Percentiles rank a stretch among this genome's conserved stretches.
These are phyloP conservation scores for Leucozona laternaria DNA, from an alignment of 2,888 invertebrate species.

Conservation along the genomic window DNA sequence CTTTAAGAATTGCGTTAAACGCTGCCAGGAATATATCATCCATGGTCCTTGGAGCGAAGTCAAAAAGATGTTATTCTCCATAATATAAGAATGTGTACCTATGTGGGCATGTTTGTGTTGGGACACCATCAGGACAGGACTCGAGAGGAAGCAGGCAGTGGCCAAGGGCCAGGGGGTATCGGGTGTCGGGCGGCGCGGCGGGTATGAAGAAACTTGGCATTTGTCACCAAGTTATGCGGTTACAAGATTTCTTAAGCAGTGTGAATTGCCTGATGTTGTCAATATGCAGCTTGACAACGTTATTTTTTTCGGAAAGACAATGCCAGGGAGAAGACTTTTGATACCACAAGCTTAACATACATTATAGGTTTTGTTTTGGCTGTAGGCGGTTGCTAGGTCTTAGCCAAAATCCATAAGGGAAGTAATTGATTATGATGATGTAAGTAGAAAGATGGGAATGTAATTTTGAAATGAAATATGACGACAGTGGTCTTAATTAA, in stretches of 20 bases:
- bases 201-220: conserved; percentile 70
- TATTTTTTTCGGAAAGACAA: conserved; percentile 29
- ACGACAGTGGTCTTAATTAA: conserved; percentile 36
- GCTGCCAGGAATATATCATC: conserved; percentile 64
- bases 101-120: conserved; percentile 26
- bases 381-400: conserved; percentile 30
- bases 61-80: conserved; percentile 69
- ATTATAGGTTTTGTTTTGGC: conserved; percentile 41
- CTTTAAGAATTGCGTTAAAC: conserved; percentile 64
- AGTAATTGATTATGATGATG: conserved; percentile 60
- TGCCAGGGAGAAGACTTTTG: conserved; percentile 32
- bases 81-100: conserved; percentile 9
- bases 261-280: conserved; percentile 66
- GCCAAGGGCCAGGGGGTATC: too few species aligned
- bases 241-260: conserved; percentile 70
- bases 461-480: conserved; percentile 32
- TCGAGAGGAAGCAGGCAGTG: background rate
- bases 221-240: conserved; percentile 74
- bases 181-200: too few species aligned
- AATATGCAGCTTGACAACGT: conserved; percentile 51
- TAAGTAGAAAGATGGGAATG: conserved; percentile 27
- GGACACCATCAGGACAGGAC: background rate
- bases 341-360: conserved; percentile 51
- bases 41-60: conserved; percentile 72
- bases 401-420: conserved; percentile 57